Evolutionary conservation across 2,888 invertebrate species (phyloP), one percentile per base, ranked within the genome.

Genomic region (Lasioglossum villosulum): DNA sequence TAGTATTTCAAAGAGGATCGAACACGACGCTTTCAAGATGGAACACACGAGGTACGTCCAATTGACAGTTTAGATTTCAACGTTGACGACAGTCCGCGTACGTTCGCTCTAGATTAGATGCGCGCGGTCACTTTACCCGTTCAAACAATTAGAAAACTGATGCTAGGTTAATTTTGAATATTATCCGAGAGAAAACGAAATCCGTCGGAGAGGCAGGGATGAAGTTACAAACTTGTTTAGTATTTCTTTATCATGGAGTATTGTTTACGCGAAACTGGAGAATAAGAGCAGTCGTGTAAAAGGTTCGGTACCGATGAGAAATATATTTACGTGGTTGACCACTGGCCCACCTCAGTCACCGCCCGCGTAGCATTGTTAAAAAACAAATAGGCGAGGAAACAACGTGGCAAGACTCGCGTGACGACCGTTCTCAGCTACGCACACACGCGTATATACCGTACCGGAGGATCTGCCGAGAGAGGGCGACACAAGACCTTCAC

Each of bases 401-500:
- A 88, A 90, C 90, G 89, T 89, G 89, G 59, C 59, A 52, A 59
- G 78, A 52, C 70, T 89, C 83, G 86, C 86, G 84, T 88, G 90
- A 79, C 71, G 59, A 78, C 48, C 23, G 39, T 73, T 39, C 42
- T 72, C 80, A 70, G 52, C n/a, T 90, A 90, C 91, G 89, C 89
- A 88, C 80, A 75, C 85, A 80, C 80, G 80, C 74, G 68, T 77
- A 80, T 87, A 88, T 86, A 83, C 45, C 16, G 87, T 83, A 71
- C 70, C 71, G 56, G 82, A 70, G 42, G 73, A 42, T 56, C 45
- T 16, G 56, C 78, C 78, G 86, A 88, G 85, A 88, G 86, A 82
- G 86, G 80, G 84, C 84, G 87, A 85, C 88, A 82, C 87, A 87
- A 91, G 90, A 91, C 90, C 94, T 92, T 91, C 84, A 90, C 93